A percentile compares a stretch with the other conserved stretches of the same genome.
These are phyloP conservation scores for Amblyopsis hoosieri DNA, from an alignment of 2,797 vertebrate genomes.

Conservation along the genomic window DNA sequence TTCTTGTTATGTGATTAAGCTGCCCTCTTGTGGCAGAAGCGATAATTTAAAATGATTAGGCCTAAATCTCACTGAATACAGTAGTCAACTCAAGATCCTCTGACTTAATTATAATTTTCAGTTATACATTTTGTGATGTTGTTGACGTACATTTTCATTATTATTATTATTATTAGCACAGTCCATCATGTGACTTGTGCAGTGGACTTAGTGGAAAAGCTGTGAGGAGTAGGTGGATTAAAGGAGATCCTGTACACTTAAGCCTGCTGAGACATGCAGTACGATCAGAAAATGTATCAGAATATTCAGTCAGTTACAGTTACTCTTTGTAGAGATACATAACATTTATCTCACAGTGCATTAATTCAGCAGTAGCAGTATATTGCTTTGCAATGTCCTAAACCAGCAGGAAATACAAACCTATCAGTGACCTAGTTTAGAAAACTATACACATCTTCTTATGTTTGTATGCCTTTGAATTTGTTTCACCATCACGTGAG, in stretches of 20 bases:
- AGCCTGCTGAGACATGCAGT: neutral
- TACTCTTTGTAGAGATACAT: neutral
- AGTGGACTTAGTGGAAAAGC: too few relatives aligned
- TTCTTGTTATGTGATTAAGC: slow-evolving; percentile 25
- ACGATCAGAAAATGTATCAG: neutral
- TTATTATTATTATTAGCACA: too few relatives aligned
- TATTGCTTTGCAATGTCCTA: neutral
- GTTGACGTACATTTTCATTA: too few relatives aligned
- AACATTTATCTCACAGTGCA: neutral
- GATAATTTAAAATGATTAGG: neutral
- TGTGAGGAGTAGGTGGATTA: too few relatives aligned
- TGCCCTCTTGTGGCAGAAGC: slow-evolving; percentile 53
- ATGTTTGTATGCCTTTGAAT: neutral
- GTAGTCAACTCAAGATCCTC: too few relatives aligned
- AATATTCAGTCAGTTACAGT: neutral
- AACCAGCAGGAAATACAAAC: slow-evolving; percentile 17
- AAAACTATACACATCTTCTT: neutral
- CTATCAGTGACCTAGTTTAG: slow-evolving; percentile 2
- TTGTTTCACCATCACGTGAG: neutral
- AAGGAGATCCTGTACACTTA: neutral
- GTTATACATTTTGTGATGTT: too few relatives aligned
- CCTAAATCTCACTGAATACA: neutral
- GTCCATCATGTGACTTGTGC: too few relatives aligned
- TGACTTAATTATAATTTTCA: too few relatives aligned
- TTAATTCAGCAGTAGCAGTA: neutral